Evolutionary conservation across 1,140 invertebrate species (phyloP).

Genomic region (Teleopsis dalmanni): DNA sequence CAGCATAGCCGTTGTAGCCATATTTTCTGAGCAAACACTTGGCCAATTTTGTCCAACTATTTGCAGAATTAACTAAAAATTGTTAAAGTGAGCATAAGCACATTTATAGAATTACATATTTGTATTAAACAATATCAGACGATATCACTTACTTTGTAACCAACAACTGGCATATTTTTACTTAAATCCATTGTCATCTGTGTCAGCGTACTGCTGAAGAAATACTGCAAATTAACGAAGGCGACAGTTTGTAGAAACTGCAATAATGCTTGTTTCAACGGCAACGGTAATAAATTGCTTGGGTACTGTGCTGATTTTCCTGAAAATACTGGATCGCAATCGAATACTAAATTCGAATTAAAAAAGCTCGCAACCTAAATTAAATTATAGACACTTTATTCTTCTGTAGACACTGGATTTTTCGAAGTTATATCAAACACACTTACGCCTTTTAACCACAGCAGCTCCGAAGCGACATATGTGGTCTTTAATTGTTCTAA

Average conservation of each 20-base stretch:
- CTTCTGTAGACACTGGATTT: neutral
- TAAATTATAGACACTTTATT: neutral
- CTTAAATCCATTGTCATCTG: constrained; percentile 49
- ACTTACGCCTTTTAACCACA: constrained; percentile 34
- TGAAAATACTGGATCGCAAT: constrained; percentile 36
- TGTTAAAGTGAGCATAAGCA: neutral
- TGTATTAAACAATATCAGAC: neutral
- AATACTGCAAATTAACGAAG: constrained; percentile 47
- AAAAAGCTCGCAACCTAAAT: constrained; percentile 20
- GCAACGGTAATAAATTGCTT: constrained; percentile 24
- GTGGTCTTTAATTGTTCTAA: constrained; percentile 28
- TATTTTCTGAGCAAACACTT: constrained; percentile 52
- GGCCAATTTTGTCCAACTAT: constrained; percentile 58
- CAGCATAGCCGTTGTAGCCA: constrained; percentile 55
- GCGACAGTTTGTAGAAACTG: constrained; percentile 45
- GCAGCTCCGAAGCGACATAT: constrained; percentile 30
- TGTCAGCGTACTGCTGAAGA: constrained; percentile 52
- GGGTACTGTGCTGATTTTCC: constrained; percentile 34
- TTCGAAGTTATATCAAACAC: neutral
- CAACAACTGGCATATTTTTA: constrained; percentile 48
- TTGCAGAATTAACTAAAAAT: constrained; percentile 53
- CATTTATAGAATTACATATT: neutral
- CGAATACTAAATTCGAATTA: constrained; percentile 22
- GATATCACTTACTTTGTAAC: constrained; percentile 50
- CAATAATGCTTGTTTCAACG: constrained; percentile 19